Base-by-base conservation (phyloP, 2,113 vertebrate genomes). In the Arothron firmamentum region DNA sequence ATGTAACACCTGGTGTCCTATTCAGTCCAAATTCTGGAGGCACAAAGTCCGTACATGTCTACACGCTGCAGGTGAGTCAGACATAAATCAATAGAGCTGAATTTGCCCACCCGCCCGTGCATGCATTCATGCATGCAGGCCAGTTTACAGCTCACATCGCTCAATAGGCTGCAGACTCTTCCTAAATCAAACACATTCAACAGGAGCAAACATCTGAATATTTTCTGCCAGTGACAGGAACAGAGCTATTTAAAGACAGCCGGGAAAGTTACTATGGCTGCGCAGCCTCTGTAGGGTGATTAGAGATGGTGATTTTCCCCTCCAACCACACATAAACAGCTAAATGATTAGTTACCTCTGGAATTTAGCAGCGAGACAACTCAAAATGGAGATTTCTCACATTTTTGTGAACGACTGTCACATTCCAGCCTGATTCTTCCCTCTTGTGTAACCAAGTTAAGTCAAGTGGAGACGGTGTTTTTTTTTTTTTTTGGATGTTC, bases 371-470 rank as follows among this genome's bases (percentile, higher is more conserved):
- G 71, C 61, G 42, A 46, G 5, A 56, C 43, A 52, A 62, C 56
- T 71, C 13, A 41, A 12, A 16, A 16, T 3, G 13, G 17, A 25
- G 47, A 69, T 52, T 48, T 65, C 18, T 59, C 19, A n/a, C 52
- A 67, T 72, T 48, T 65, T 47, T 53, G 23, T 10, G 17, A 14
- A 59, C 3, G 28, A 45, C 3, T 17, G 28, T 45, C 38, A 0
- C 45, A 73, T 41, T 65, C 70, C 21, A 54, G 56, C 28, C 62
- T 34, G 61, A 61, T 52, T 71, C 72, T 81, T 47, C 46, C 56
- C 34, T 17, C 74, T 85, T 84, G 72, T 72, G 57, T 81, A 89
- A 85, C 67, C 54, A 28, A 13, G 19, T 61, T 25, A 45, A 64
- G 49, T 38, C 12, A 67, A 68, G 47, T 34, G 54, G 68, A 38